Evolutionary conservation across 1,140 invertebrate genomes (phyloP), one percentile per base, ranked within the genome.

Genomic region (Drosophila pandora): DNA sequence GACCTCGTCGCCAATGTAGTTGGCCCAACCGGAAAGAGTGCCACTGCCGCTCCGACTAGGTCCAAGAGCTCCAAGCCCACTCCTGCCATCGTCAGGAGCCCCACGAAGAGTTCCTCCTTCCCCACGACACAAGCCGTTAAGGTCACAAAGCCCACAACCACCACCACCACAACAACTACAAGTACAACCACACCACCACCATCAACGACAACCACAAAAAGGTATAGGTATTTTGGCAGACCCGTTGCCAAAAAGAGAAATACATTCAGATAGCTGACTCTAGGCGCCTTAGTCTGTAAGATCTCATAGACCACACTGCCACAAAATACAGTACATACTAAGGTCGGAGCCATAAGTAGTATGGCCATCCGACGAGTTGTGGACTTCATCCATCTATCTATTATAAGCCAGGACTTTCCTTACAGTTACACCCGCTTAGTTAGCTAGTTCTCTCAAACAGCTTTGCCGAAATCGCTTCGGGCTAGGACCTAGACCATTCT

Each of bases 141-240:
- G 68, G 45, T 49, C 25, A 87, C 63, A 73, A 72, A 59, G 23
- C 34, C 77, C 48, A 49, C 56, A 49, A 53, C 63, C 53, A 80
- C 63, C 52, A 63, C 56, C 60, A 59, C 76, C 64, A 85, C 65
- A 37, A 62, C 75, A 59, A 83, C 60, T 39, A 64, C 68, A 57
- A 72, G 48, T 4, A 70, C 70, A 58, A 59, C 71, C 21, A 50
- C 41, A 63, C 25, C 30, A 71, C 22, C 47, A 17, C 32, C 64
- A 48, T 59, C 74, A 8, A 79, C 79, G 50, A 82, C 78, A 75
- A 60, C 61, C 21, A 77, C 69, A 53, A 83, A 78, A 74, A 47
- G 37, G 43, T 34, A 61, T 56, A 89, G 84, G 84, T 89, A 89
- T 70, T 83, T 63, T 52, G 32, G 25, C 43, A 43, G 32, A 12